phyloP scores from a whole-genome alignment of 2,113 vertebrate genomes.

The Mus musculus region DNA sequence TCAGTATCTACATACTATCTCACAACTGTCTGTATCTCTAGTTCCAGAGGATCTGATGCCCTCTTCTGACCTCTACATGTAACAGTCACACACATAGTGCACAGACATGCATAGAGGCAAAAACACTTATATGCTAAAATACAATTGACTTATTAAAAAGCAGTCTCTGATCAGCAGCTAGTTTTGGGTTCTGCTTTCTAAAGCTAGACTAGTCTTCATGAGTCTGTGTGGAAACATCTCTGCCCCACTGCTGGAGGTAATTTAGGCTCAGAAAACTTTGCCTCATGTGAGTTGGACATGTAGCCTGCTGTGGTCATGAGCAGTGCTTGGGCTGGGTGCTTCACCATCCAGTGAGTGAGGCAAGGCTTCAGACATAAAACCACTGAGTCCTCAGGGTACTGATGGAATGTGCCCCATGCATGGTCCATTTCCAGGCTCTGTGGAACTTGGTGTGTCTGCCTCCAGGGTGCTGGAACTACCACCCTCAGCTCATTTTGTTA shows the following conservation, averaged over 20 bases:
- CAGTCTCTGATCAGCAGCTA: background rate
- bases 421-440: background rate
- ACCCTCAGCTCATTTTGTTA: background rate
- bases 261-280: background rate
- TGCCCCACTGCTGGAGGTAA: no score
- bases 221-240: rapidly evolving
- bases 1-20: background rate
- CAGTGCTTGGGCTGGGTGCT: rapidly evolving
- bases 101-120: background rate
- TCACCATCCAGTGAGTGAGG: background rate
- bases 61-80: background rate
- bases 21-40: background rate
- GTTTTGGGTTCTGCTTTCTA: no score
- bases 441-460: background rate
- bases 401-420: rapidly evolving
- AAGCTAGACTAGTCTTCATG: rapidly evolving
- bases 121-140: background rate
- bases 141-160: background rate
- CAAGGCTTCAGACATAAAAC: background rate
- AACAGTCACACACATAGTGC: background rate
- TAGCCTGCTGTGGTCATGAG: rapidly evolving
- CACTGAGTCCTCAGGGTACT: background rate
- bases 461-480: background rate
- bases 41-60: background rate
- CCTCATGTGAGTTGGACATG: rapidly evolving